phyloP scores from a whole-genome alignment of 2,888 invertebrate species.

The Lepidocyrtoides sp. region DNA sequence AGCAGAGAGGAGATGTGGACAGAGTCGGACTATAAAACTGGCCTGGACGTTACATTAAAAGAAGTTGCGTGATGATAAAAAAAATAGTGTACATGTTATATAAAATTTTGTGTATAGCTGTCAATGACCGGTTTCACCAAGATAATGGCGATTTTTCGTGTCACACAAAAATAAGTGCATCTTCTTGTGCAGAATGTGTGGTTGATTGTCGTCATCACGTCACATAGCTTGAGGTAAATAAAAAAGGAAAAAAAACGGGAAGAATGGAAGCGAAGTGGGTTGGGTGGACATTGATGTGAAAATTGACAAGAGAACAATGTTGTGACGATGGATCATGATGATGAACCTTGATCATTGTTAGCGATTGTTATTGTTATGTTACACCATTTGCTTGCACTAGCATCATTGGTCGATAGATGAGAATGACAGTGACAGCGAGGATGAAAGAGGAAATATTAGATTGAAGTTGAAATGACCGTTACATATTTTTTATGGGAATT shows the following conservation, averaged over 20 bases:
- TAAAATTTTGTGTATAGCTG: neutral
- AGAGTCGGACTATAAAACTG: constrained; percentile 48
- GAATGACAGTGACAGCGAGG: constrained; percentile 20
- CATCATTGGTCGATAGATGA: neutral
- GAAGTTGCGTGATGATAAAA: constrained; percentile 25
- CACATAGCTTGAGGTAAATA: neutral
- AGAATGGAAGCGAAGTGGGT: constrained; percentile 27
- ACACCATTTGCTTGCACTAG: neutral
- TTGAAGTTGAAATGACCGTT: constrained; percentile 7
- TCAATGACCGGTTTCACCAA: constrained; percentile 52
- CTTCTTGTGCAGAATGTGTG: neutral
- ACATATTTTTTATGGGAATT: constrained; percentile 7
- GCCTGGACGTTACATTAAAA: constrained; percentile 25
- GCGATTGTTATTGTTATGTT: neutral
- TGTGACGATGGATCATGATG: constrained; percentile 57
- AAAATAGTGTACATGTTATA: neutral
- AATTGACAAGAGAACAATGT: constrained; percentile 61
- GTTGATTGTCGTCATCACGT: neutral
- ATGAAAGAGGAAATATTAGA: neutral
- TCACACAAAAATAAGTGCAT: constrained; percentile 32
- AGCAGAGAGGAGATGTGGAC: neutral
- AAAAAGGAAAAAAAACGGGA: constrained; percentile 1
- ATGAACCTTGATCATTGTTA: constrained; percentile 24
- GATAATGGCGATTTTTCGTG: constrained; percentile 24
- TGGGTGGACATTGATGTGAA: constrained; percentile 32